phyloP scores from a whole-genome alignment of 1,140 invertebrate genomes.

The Pissodes strobi region DNA sequence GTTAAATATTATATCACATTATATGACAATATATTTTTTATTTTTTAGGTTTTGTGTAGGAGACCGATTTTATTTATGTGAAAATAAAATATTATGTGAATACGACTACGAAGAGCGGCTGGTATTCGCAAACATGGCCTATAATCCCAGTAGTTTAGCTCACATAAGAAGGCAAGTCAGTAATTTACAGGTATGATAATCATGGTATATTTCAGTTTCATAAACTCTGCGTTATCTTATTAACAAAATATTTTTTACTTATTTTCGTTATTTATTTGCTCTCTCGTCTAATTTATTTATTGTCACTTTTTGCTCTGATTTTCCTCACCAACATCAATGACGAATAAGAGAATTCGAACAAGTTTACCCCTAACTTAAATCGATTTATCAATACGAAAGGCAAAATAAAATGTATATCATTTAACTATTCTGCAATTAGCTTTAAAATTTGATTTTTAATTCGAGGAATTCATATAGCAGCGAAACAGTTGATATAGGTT shows the following conservation, averaged over 20 bases:
- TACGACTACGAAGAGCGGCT: constrained; percentile 94
- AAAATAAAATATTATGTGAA: constrained; percentile 97
- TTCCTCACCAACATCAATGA: background rate
- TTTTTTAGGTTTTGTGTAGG: constrained; percentile 91
- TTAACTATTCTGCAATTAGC: too few relatives aligned
- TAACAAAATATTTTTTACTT: background rate
- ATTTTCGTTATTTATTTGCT: background rate
- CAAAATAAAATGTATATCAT: too few relatives aligned
- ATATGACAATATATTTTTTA: constrained; percentile 12
- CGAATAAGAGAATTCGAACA: background rate
- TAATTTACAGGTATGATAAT: constrained; percentile 70
- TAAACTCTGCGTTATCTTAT: background rate
- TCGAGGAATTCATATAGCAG: too few relatives aligned
- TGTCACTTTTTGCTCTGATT: background rate
- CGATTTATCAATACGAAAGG: too few relatives aligned
- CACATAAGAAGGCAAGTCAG: constrained; percentile 86
- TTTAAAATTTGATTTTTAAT: too few relatives aligned
- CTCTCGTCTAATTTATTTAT: background rate
- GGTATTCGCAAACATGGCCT: constrained; percentile 89
- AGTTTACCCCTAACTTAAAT: too few relatives aligned
- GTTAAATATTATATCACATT: too few relatives aligned
- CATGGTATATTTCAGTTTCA: background rate
- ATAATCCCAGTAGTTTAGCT: constrained; percentile 83
- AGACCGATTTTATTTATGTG: constrained; percentile 93
- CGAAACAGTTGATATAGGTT: too few relatives aligned